Conservation (phyloP, 1,140 invertebrate species). For the Orussus abietinus region DNA sequence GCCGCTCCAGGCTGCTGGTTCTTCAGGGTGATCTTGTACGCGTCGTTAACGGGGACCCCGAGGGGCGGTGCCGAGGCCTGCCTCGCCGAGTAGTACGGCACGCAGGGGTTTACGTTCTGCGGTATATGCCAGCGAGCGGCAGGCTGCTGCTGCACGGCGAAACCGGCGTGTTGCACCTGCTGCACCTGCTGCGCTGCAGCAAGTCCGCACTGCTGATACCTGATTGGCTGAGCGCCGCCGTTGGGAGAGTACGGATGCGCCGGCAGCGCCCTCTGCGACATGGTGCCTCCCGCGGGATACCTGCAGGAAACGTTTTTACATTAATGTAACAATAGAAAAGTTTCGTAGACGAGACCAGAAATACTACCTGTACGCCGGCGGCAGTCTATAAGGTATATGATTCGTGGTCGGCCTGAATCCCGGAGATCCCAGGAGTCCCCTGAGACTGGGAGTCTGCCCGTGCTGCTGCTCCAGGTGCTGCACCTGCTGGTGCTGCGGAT, state of each 20-base stretch:
- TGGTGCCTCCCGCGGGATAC: constrained; percentile 1
- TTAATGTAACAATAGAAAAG: too few species aligned
- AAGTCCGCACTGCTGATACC: too few species aligned
- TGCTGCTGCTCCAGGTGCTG: constrained; percentile 43
- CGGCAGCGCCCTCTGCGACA: too few species aligned
- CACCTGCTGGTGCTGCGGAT: constrained; percentile 44
- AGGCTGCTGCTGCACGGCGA: constrained; percentile 19
- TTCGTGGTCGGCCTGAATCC: constrained; percentile 34
- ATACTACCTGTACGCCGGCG: constrained; percentile 46
- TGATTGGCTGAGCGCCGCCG: too few species aligned
- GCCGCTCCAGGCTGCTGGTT: constrained; percentile 30
- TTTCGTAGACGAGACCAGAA: too few species aligned
- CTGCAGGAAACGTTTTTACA: too few species aligned
- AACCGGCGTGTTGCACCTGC: constrained; percentile 15
- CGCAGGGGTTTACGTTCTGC: constrained; percentile 36
- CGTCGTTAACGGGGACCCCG: constrained; percentile 50
- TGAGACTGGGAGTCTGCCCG: constrained; percentile 43
- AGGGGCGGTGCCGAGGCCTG: constrained; percentile 26
- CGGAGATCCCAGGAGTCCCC: constrained; percentile 44
- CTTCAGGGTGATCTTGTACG: constrained; percentile 65
- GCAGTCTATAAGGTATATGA: constrained; percentile 40
- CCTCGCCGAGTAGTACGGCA: constrained; percentile 30
- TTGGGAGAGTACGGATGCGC: too few species aligned
- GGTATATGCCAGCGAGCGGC: constrained; percentile 48
- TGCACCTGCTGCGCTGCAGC: constrained; percentile 16